Conservation (phyloP, 2,888 invertebrate species). For the Drosophila rellima region DNA sequence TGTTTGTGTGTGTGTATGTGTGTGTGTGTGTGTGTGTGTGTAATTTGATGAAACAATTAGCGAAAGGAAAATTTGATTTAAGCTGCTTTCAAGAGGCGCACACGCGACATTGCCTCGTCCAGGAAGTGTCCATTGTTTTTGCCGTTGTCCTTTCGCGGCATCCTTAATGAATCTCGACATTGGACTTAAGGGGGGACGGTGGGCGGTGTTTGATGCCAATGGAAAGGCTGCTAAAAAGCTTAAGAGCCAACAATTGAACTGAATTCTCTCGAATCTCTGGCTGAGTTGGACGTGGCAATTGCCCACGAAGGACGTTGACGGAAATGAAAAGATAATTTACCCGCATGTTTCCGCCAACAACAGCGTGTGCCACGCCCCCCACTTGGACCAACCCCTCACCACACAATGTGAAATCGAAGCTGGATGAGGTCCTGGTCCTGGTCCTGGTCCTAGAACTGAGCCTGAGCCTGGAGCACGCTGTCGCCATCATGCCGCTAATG, state of each 20-base stretch:
- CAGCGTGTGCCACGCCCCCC: slow-evolving; percentile 47
- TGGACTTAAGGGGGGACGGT: slow-evolving; percentile 50
- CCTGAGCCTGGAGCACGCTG: neutral
- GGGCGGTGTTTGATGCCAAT: too few species aligned
- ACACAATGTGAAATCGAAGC: neutral
- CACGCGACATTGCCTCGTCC: slow-evolving; percentile 3
- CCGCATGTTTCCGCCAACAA: slow-evolving; percentile 69
- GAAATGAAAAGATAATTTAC: slow-evolving; percentile 81
- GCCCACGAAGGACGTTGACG: slow-evolving; percentile 47
- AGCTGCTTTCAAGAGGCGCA: slow-evolving; percentile 49
- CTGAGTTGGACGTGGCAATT: slow-evolving; percentile 49
- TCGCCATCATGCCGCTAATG: slow-evolving; percentile 57
- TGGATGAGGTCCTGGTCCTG: slow-evolving; percentile 4
- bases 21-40: slow-evolving; percentile 7
- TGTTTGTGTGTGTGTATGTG: neutral
- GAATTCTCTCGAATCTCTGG: neutral
- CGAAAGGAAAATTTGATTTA: slow-evolving; percentile 54
- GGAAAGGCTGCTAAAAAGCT: slow-evolving; percentile 49
- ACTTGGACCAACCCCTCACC: too few species aligned
- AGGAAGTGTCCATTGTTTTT: slow-evolving; percentile 46
- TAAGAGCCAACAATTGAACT: slow-evolving; percentile 55
- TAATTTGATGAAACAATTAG: slow-evolving; percentile 60
- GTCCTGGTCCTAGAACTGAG: neutral
- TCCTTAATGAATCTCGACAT: slow-evolving; percentile 51
- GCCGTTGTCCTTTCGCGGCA: slow-evolving; percentile 32